Evolutionary conservation across 1,140 invertebrate genomes (phyloP).

Genomic region (Drosophila bifasciata): DNA sequence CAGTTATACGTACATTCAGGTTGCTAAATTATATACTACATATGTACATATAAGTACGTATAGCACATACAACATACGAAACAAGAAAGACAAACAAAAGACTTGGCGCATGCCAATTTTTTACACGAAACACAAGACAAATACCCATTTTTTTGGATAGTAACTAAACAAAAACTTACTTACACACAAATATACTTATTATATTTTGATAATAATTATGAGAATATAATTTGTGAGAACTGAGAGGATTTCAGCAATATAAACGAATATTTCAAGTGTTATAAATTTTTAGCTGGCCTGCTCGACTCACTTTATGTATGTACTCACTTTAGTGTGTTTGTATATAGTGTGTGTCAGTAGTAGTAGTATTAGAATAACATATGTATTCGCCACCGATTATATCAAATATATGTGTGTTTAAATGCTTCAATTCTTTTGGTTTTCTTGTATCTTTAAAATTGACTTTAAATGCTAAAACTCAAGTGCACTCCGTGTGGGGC

Average conservation of each 20-base stretch:
- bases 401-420: slow-evolving; percentile 58
- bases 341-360: slow-evolving; percentile 41
- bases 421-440: slow-evolving; percentile 43
- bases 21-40: slow-evolving; percentile 3
- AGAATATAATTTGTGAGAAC: slow-evolving; percentile 4
- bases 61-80: slow-evolving; percentile 10
- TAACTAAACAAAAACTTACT: slow-evolving; percentile 14
- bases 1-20: slow-evolving; percentile 38
- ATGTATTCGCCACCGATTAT: slow-evolving; percentile 69
- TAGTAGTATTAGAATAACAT: slow-evolving; percentile 29
- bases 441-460: too few relatives aligned
- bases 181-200: too few relatives aligned
- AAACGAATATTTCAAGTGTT: slow-evolving; percentile 40
- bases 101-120: slow-evolving; percentile 56
- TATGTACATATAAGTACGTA: too few relatives aligned
- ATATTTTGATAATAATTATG: too few relatives aligned
- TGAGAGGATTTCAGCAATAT: slow-evolving; percentile 18
- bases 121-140: slow-evolving; percentile 49
- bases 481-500: too few relatives aligned
- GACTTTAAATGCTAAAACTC: too few relatives aligned
- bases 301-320: slow-evolving; percentile 1
- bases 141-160: slow-evolving; percentile 29
- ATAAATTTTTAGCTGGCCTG: slow-evolving; percentile 1
- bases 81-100: slow-evolving; percentile 59
- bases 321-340: slow-evolving; percentile 31